Conservation (phyloP, 2,113 vertebrate species). For the Pterocles gutturalis region DNA sequence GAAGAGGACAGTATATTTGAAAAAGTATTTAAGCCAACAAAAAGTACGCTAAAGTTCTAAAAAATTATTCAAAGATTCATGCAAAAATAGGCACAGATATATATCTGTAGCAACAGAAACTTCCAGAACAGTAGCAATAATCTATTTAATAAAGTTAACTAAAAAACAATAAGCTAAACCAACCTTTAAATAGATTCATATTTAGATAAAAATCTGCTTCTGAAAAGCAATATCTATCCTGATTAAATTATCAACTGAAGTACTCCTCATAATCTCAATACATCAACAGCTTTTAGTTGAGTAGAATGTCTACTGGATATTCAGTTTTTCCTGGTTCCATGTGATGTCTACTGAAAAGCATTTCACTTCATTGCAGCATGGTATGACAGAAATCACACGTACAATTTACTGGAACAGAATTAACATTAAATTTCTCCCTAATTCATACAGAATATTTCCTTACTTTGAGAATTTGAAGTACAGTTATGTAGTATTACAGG, state of each 20-base stretch:
- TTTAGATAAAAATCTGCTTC: neutral
- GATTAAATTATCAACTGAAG: neutral
- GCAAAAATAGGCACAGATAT: neutral
- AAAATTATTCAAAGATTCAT: neutral
- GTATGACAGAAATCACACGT: neutral
- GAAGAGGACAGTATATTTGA: neutral
- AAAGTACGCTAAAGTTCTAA: neutral
- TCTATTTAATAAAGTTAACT: neutral
- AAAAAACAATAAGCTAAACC: neutral
- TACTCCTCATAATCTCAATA: neutral
- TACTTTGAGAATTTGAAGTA: neutral
- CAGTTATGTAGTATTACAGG: neutral
- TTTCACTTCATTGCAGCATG: neutral
- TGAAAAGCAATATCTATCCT: neutral
- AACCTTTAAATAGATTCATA: neutral
- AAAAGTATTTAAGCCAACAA: neutral
- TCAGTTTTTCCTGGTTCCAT: neutral
- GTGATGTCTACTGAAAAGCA: neutral
- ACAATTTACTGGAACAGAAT: neutral
- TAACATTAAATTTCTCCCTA: neutral
- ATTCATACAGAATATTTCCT: neutral
- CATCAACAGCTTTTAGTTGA: neutral
- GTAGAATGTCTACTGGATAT: neutral
- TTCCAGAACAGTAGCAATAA: neutral
- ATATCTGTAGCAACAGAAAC: neutral